Evolutionary conservation across 2,113 vertebrate genomes (phyloP), one percentile per base, ranked within the genome.

Genomic region (Phoenicopterus ruber): DNA sequence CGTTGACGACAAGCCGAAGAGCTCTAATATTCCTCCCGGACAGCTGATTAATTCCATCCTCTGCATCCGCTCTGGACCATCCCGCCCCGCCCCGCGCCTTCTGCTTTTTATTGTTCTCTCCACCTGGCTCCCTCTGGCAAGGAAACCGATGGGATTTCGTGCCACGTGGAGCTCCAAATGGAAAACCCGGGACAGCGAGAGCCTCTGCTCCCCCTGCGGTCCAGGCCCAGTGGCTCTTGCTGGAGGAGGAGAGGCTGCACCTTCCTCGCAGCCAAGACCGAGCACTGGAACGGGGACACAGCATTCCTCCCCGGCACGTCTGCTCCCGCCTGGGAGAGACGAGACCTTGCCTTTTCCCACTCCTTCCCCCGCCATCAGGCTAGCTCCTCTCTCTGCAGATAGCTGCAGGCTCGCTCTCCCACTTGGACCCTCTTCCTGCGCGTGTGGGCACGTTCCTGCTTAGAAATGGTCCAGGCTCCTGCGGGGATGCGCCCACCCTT

Each of bases 1-100:
- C 94, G 94, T 96, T 96, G 97, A 97, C 90, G 96, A 93, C 81
- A 96, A 94, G 95, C 86, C 7, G 76, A 96, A 82, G 95, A 96
- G 92, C 93, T 96, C 91, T 91, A 65, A 85, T 97, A 95, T 97
- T 97, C 95, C 96, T 96, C 95, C 88, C 42, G 82, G 96, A 95
- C 84, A 96, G 88, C 91, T 97, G 96, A 97, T 97, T 96, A 96
- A 97, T 97, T 97, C 96, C 96, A 97, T 97, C 95, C 97, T 93
- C 92, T 90, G 85, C 88, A 91, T 91, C 96, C 93, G 86, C 96
- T 95, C 89, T 90, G 90, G 93, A 93, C 94, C 93, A 91, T 96
- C 92, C 91, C 38, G 67, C 78, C 65, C 89, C 46, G 9, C 93
- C 91, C 95, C 38, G 11, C 82, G 93, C 96, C 93, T 97, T 86